phyloP scores from a whole-genome alignment of 2,888 invertebrate genomes.

The Alsophila aescularia region DNA sequence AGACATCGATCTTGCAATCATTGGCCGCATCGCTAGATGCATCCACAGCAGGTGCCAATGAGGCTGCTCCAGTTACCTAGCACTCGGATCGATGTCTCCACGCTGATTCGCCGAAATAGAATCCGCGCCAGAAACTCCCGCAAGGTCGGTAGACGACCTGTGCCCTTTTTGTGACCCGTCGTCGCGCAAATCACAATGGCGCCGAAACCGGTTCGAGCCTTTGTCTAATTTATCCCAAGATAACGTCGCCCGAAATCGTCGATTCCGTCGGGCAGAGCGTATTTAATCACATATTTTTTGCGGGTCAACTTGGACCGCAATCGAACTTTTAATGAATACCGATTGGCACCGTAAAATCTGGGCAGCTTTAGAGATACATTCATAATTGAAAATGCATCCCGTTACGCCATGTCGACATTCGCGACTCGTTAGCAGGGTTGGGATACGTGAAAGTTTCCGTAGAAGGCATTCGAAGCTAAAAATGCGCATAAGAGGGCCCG shows the following conservation, averaged over 20 bases:
- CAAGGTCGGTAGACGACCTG: constrained; percentile 70
- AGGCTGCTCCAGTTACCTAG: constrained; percentile 69
- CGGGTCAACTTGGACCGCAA: constrained; percentile 5
- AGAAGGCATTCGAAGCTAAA: constrained; percentile 55
- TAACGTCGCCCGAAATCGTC: constrained; percentile 23
- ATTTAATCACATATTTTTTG: constrained; percentile 22
- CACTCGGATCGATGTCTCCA: constrained; percentile 67
- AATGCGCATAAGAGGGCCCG: constrained; percentile 56
- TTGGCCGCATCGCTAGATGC: constrained; percentile 56
- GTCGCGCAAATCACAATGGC: constrained; percentile 46
- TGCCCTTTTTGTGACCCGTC: constrained; percentile 66
- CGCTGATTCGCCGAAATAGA: constrained; percentile 63
- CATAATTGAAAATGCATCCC: constrained; percentile 44
- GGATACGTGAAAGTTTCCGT: constrained; percentile 56
- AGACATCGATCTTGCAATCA: constrained; percentile 63
- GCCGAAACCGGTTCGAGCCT: constrained; percentile 46
- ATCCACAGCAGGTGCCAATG: constrained; percentile 75
- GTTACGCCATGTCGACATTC: constrained; percentile 45
- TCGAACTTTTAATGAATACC: background rate
- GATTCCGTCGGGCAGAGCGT: constrained; percentile 9
- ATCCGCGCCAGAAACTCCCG: constrained; percentile 59
- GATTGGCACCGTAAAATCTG: constrained; percentile 15
- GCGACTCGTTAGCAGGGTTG: constrained; percentile 35
- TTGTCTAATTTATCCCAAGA: constrained; percentile 45
- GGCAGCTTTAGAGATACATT: background rate